A percentile compares a stretch with the other conserved stretches of the same genome.
Evolutionary conservation across 2,797 vertebrate species (phyloP).

Genomic region (Poecile montanus): DNA sequence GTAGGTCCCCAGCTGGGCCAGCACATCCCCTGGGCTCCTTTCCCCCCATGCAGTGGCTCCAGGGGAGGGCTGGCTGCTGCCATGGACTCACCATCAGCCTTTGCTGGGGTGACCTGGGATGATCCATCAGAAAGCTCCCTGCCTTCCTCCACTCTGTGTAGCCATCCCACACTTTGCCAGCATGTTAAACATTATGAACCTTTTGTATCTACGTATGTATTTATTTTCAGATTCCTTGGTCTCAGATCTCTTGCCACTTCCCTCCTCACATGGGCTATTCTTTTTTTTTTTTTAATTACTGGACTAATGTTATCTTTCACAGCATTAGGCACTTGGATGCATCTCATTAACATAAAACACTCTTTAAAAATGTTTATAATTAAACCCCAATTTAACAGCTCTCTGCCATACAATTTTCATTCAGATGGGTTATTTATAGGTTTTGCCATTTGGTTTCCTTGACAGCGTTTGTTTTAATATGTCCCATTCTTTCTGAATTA

Average conservation of each 20-base stretch:
- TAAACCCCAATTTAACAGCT: constrained; percentile 51
- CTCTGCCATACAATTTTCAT: constrained; percentile 51
- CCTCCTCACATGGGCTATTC: neutral
- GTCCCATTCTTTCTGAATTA: constrained; percentile 52
- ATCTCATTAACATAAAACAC: constrained; percentile 15
- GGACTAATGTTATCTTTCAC: neutral
- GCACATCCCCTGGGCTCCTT: accelerated
- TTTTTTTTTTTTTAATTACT: neutral
- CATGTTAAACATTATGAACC: neutral
- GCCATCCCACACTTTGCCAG: neutral
- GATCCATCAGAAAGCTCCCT: constrained; percentile 41
- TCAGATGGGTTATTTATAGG: constrained; percentile 39
- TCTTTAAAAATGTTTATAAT: constrained; percentile 50
- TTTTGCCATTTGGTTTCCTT: constrained; percentile 44
- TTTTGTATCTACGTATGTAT: neutral
- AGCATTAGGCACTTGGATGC: constrained; percentile 23
- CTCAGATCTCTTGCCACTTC: neutral
- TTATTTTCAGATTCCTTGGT: neutral
- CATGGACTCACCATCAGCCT: neutral
- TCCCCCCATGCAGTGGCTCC: neutral
- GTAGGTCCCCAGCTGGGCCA: neutral
- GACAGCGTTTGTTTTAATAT: constrained; percentile 48
- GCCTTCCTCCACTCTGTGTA: neutral
- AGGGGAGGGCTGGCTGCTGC: accelerated
- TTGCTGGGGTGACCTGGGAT: neutral